These are phyloP conservation scores for Ophonus ardosiacus DNA, from an alignment of 2,888 invertebrate species.

Conservation along the genomic window DNA sequence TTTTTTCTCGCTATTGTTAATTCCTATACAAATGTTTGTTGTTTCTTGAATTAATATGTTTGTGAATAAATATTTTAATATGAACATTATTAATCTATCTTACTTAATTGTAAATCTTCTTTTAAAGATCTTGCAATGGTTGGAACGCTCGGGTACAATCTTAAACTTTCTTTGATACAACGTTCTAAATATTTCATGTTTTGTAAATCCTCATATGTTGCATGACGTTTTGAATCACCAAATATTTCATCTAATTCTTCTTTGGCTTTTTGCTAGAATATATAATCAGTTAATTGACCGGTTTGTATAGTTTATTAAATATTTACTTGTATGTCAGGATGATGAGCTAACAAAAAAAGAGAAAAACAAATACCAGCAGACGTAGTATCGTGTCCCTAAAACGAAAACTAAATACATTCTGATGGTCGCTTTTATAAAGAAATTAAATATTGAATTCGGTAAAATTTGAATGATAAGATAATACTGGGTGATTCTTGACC, in stretches of 20 bases:
- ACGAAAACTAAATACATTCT: background rate
- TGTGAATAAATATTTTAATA: background rate
- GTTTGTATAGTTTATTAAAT: background rate
- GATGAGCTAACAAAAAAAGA: slow-evolving; percentile 75
- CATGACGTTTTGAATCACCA: slow-evolving; percentile 75
- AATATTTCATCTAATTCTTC: slow-evolving; percentile 76
- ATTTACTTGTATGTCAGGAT: slow-evolving; percentile 71
- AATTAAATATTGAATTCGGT: too few relatives aligned
- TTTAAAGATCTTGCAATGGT: slow-evolving; percentile 79
- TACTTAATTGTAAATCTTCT: slow-evolving; percentile 73
- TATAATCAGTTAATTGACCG: background rate
- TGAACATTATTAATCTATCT: background rate
- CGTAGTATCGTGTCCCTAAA: slow-evolving; percentile 77
- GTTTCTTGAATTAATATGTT: too few relatives aligned
- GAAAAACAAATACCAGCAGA: slow-evolving; percentile 73
- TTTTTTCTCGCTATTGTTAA: too few relatives aligned
- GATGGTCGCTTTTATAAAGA: too few relatives aligned
- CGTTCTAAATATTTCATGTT: slow-evolving; percentile 82
- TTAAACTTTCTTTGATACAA: slow-evolving; percentile 82
- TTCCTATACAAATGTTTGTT: too few relatives aligned
- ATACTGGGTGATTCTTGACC: too few relatives aligned
- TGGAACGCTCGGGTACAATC: slow-evolving; percentile 83
- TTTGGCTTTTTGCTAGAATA: slow-evolving; percentile 68
- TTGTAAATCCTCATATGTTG: slow-evolving; percentile 78
- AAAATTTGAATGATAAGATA: too few relatives aligned